These are phyloP conservation scores for Ciconia maguari DNA, from an alignment of 2,113 vertebrate genomes.

Conservation along the genomic window DNA sequence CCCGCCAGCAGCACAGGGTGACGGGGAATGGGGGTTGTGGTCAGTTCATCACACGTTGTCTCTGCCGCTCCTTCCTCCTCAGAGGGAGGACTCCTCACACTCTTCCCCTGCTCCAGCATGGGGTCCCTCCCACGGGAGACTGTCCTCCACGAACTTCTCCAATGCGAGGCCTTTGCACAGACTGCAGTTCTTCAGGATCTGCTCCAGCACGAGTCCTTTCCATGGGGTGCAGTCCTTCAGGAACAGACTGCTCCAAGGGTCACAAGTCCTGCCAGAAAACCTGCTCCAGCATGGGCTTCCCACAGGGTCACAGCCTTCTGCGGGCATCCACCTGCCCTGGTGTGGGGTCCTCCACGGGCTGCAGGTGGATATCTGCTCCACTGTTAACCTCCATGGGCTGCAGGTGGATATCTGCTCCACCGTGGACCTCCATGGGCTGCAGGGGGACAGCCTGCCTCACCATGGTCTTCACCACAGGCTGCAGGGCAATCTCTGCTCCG, in stretches of 20 bases:
- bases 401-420: background rate
- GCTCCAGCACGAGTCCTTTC: background rate
- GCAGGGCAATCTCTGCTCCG: background rate
- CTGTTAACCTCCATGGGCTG: background rate
- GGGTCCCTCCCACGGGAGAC: no score
- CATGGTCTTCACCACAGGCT: background rate
- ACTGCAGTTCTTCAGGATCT: background rate
- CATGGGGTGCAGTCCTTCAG: no score
- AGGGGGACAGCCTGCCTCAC: background rate
- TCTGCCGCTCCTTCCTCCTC: background rate
- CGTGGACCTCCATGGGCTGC: background rate
- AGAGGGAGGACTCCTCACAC: background rate
- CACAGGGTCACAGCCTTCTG: background rate
- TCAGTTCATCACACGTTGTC: background rate
- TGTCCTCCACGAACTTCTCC: background rate
- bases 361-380: background rate
- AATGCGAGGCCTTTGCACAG: background rate
- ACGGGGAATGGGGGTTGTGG: background rate
- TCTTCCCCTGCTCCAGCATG: background rate
- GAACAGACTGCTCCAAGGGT: no score
- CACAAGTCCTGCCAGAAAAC: background rate
- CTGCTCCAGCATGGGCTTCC: background rate
- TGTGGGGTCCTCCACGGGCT: fast-evolving
- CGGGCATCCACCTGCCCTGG: background rate
- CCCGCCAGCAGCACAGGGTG: fast-evolving